Evolutionary conservation across 2,888 invertebrate genomes (phyloP).

Genomic region (Deroplatys truncata): DNA sequence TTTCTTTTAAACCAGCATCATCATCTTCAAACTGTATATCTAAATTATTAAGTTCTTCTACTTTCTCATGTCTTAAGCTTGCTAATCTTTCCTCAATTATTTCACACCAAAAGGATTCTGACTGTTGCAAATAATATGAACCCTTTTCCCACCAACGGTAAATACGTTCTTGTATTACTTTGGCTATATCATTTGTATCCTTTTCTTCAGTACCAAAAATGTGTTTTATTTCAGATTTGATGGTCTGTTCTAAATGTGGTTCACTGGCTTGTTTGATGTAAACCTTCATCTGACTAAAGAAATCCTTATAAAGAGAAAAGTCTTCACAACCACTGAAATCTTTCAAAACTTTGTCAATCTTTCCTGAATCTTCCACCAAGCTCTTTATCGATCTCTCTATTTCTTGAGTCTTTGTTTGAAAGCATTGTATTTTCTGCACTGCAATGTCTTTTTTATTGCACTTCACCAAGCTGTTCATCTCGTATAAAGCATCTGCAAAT

Average conservation of each 20-base stretch:
- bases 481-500: not conserved
- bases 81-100: not conserved
- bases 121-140: not conserved
- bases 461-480: not conserved
- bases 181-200: not conserved
- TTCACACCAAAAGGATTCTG: not conserved
- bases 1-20: not conserved
- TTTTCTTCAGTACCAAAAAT: not conserved
- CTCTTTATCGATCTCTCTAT: not conserved
- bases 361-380: not conserved
- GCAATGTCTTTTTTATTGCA: not conserved
- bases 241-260: not conserved
- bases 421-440: not conserved
- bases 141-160: not conserved
- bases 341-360: not conserved
- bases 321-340: not conserved
- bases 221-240: not conserved
- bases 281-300: not conserved
- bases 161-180: not conserved
- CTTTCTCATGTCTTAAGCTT: not conserved
- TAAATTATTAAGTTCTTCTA: not conserved
- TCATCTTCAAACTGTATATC: not conserved
- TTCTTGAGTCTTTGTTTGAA: not conserved
- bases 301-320: not conserved
- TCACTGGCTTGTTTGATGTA: not conserved